Evolutionary conservation across 2,888 invertebrate genomes (phyloP).

Genomic region (Serrognathus titanus): DNA sequence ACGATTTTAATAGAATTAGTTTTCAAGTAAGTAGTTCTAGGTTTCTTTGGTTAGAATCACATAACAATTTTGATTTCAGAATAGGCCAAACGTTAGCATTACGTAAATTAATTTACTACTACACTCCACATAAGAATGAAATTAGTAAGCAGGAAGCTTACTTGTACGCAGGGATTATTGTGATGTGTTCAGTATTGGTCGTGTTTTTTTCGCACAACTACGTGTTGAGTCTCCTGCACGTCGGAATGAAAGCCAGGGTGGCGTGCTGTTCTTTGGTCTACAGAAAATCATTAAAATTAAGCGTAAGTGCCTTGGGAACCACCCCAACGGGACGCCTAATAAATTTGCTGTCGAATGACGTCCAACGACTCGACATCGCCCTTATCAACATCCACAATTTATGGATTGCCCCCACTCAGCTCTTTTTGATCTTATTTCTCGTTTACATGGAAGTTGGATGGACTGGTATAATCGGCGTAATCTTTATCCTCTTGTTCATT

Average conservation of each 20-base stretch:
- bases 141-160: constrained; percentile 59
- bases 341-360: constrained; percentile 74
- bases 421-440: constrained; percentile 66
- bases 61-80: constrained; percentile 16
- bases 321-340: constrained; percentile 66
- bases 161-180: constrained; percentile 69
- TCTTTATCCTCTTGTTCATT: constrained; percentile 50
- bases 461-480: constrained; percentile 54
- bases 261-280: constrained; percentile 81
- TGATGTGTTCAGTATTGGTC: constrained; percentile 66
- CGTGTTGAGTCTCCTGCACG: constrained; percentile 76
- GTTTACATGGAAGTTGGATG: constrained; percentile 59
- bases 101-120: constrained; percentile 44
- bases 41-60: neutral
- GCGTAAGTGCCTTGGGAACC: constrained; percentile 78
- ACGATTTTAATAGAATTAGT: constrained; percentile 24
- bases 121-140: constrained; percentile 50
- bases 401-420: constrained; percentile 76
- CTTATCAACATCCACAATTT: constrained; percentile 76
- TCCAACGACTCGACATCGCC: constrained; percentile 79
- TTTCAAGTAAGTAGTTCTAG: constrained; percentile 25
- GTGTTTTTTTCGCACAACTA: constrained; percentile 69
- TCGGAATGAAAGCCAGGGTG: constrained; percentile 81
- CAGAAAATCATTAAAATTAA: constrained; percentile 65
- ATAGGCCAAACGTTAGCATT: constrained; percentile 24